Evolutionary conservation across 2,888 invertebrate genomes (phyloP), one percentile per base, ranked within the genome.

Genomic region (Plemyria rubiginata): DNA sequence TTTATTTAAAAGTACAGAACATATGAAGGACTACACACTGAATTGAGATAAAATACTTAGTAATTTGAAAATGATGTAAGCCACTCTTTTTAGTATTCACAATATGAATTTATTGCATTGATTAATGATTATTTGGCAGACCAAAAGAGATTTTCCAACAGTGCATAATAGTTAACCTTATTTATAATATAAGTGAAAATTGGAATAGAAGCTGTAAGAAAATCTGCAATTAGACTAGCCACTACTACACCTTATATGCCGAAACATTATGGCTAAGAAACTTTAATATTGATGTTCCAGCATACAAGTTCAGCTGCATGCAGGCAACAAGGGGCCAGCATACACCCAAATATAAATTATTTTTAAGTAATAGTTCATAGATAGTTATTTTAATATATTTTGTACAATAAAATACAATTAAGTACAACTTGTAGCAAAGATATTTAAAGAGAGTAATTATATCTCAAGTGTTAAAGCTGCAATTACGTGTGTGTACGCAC

Each of bases 401-500:
- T 94, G 94, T 95, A 95, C 94, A 94, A 94, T 94, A 93, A 93
- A 94, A 94, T 93, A 90, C 91, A 93, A 93, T 94, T 94, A 94
- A 94, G 94, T 94, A 94, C 94, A 94, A 94, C 93, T 94, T 94
- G 94, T 94, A 94, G 94, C 94, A 94, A 94, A 94, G 94, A 94
- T 94, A 94, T 94, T 45, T 91, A 92, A 93, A 92, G 92, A 93
- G 93, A 93, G 88, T 93, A 92, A 92, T 92, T 90, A 88, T 88
- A 90, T 90, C 86, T 88, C 87, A 88, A 88, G 90, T 91, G 92
- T 92, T 90, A 89, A 92, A 92, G 92, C 92, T 90, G 92, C 90
- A 88, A 86, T 83, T 86, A 86, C 88, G 89, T 92, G 92, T 92
- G 92, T 92, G 91, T 91, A 91, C 90, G 91, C 92, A 86, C 90